Evolutionary conservation across 2,888 invertebrate species (phyloP).

Genomic region (Eupithecia pulchellata): DNA sequence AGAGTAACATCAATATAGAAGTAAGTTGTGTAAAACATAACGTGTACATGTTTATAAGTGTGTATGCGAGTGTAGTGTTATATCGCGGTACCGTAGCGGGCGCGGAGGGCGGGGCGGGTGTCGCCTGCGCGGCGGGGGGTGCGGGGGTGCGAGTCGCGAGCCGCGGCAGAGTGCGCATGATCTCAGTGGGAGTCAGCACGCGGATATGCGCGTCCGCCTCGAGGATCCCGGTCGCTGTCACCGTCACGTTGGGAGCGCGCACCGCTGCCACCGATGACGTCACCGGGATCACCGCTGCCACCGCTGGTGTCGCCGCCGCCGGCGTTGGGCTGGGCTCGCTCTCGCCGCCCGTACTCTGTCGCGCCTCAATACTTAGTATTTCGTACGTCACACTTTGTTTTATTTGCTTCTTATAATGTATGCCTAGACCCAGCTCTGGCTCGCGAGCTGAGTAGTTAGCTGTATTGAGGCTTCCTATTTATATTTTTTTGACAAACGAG

Average conservation of each 20-base stretch:
- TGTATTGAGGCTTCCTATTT: neutral
- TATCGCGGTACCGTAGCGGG: constrained; percentile 41
- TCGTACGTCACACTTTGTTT: constrained; percentile 22
- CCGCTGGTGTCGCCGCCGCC: constrained; percentile 48
- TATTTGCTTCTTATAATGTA: neutral
- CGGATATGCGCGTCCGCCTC: constrained; percentile 92
- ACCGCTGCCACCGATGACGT: constrained; percentile 62
- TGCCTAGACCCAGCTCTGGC: neutral
- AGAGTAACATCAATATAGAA: too few species aligned
- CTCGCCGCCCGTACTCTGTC: constrained; percentile 69
- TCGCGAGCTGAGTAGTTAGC: neutral
- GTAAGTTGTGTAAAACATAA: neutral
- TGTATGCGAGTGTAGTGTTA: constrained; percentile 32
- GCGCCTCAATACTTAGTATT: constrained; percentile 68
- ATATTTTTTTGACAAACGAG: neutral
- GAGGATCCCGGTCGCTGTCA: constrained; percentile 86
- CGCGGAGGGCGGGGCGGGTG: constrained; percentile 46
- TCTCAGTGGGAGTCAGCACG: constrained; percentile 95
- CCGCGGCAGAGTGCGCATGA: constrained; percentile 95
- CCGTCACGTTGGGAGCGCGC: constrained; percentile 89
- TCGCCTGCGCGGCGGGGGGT: constrained; percentile 41
- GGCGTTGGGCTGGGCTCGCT: constrained; percentile 47
- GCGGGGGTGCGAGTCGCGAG: constrained; percentile 87
- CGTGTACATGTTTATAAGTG: constrained; percentile 29
- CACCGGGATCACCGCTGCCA: constrained; percentile 41